Base-by-base conservation (phyloP, 2,113 vertebrate genomes). In the Sitta europaea region DNA sequence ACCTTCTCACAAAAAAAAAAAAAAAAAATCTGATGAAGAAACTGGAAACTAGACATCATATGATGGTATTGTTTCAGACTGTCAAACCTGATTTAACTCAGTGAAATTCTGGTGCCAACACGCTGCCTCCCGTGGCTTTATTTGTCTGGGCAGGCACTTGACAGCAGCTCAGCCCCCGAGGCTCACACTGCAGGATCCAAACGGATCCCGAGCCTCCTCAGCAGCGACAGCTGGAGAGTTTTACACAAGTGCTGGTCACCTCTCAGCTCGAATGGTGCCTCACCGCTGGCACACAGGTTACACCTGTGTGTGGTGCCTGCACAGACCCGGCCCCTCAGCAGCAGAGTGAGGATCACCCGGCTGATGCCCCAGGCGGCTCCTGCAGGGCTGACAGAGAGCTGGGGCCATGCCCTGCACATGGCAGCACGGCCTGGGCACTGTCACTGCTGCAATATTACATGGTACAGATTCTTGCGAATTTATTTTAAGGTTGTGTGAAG, bases 51-150 rank as follows among this genome's bases (percentile, higher is more conserved):
- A 62, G 55, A 66, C 57, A 65, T 68, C 58, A 71, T 75, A 31
- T n/a, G 42, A 76, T n/a, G 28, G 35, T 55, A 48, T 48, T 10
- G 0, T 80, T 94, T 83, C 76, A 65, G 57, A 42, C 38, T 62
- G 42, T 66, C 78, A 92, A 76, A 88, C n/a, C 20, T 22, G 45
- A 57, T 94, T 47, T 70, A 80, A 70, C 25, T 87, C 85, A 62
- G 29, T 57, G 36, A 61, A 61, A 47, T 42, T 53, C 77, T 63
- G 61, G 42, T 29, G 3, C 63, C 45, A 68, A 12, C 62, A 63
- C 1, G 0, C 35, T 1, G 1, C 42, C 67, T 89, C 22, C 68
- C 6, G 4, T 27, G 58, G 36, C 59, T 83, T 76, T 35, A 48
- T 73, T 53, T 81, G 68, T 63, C 58, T 58, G n/a, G 57, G 79